Evolutionary conservation across 2,797 vertebrate genomes (phyloP).

Genomic region (Falco peregrinus): DNA sequence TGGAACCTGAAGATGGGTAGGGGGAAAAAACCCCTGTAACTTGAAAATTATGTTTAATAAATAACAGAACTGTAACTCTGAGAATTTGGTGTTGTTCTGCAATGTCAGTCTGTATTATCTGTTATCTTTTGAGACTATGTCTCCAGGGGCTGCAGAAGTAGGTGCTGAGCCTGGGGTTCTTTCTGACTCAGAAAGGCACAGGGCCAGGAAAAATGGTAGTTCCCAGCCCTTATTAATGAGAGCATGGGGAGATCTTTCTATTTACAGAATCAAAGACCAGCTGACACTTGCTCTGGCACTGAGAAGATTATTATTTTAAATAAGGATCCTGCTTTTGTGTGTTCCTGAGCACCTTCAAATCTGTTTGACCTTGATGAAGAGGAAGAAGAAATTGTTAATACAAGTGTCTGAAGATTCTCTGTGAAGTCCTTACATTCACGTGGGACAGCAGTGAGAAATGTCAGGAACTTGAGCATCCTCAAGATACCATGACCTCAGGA

Average conservation of each 20-base stretch:
- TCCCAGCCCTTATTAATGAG: conserved; percentile 35
- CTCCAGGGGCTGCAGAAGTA: not conserved
- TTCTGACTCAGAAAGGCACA: conserved; percentile 33
- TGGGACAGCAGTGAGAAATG: not conserved
- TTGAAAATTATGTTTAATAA: not conserved
- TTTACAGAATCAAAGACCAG: conserved; percentile 15
- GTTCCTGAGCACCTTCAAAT: conserved; percentile 38
- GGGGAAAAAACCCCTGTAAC: not conserved
- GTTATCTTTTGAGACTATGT: not conserved
- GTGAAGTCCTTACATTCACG: not conserved
- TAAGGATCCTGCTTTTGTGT: conserved; percentile 12
- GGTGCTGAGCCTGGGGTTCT: not conserved
- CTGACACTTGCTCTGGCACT: conserved; percentile 31
- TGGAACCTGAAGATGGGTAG: not conserved
- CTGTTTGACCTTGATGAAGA: conserved; percentile 15
- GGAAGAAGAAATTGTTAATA: conserved; percentile 15
- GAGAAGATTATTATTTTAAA: not conserved
- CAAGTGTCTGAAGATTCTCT: not conserved
- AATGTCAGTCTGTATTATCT: not conserved
- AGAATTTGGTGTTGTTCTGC: not conserved
- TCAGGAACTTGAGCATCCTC: not conserved
- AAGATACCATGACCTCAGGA: not conserved
- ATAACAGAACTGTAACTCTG: not conserved
- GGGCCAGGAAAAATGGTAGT: conserved; percentile 37
- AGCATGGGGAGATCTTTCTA: conserved; percentile 5